phyloP scores from a whole-genome alignment of 2,113 vertebrate species.

The Petromus typicus region DNA sequence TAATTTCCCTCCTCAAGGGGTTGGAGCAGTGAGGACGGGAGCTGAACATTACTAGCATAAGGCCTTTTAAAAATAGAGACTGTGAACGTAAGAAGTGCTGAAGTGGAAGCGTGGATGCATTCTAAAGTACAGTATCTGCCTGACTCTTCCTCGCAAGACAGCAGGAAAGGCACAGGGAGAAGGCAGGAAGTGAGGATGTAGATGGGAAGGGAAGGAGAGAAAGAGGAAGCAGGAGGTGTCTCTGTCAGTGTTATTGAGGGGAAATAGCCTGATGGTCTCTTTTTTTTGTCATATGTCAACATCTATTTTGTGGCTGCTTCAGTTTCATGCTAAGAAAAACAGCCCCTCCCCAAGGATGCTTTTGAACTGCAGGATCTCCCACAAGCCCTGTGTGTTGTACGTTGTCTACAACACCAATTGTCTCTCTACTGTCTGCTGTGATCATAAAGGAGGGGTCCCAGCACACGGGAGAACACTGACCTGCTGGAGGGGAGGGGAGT shows the following conservation, averaged over 20 bases:
- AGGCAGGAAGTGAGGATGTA: background rate
- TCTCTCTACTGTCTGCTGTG: background rate
- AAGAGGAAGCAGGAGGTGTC: background rate
- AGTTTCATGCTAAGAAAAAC: background rate
- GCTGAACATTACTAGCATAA: slow-evolving; percentile 53
- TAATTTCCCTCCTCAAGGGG: slow-evolving; percentile 43
- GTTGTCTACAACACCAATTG: background rate
- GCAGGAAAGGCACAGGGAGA: background rate
- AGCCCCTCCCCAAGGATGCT: background rate
- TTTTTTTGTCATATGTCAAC: background rate
- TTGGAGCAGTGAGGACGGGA: slow-evolving; percentile 57
- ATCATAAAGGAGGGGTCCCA: background rate
- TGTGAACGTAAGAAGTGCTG: slow-evolving; percentile 62
- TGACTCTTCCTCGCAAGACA: background rate
- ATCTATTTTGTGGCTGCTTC: background rate
- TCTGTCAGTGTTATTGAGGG: background rate
- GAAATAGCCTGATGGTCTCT: background rate
- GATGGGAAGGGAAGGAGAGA: background rate
- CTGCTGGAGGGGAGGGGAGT: background rate
- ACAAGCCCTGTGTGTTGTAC: background rate
- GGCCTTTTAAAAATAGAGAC: slow-evolving; percentile 65
- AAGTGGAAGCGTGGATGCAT: background rate
- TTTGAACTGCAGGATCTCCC: background rate
- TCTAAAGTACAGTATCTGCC: slow-evolving; percentile 15
- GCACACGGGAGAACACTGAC: background rate